Evolutionary conservation across 2,113 vertebrate genomes (phyloP), one percentile per base, ranked within the genome.

Genomic region (Saimiri boliviensis): DNA sequence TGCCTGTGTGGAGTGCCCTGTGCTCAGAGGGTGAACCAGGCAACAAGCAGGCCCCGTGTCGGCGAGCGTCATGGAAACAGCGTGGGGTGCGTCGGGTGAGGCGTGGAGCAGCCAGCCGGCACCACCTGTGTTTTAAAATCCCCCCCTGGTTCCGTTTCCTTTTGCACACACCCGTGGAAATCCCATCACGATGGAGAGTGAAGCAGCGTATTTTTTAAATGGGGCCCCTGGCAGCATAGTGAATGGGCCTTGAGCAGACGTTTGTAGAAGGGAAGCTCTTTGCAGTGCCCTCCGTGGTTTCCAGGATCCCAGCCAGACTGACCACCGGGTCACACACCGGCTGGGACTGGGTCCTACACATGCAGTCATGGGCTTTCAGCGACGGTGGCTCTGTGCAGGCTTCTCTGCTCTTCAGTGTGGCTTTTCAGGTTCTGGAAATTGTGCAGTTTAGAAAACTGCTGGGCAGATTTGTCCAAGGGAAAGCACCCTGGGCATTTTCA

Each of bases 271-370:
- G 54, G 79, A 89, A 91, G 96, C 79, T 91, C 42, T 88, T 73
- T 89, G 96, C 0, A 1, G 8, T 74, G 86, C 94, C 91, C 93
- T 52, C 30, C 60, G 6, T 80, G 91, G 96, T 97, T 96, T 97
- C 81, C 92, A 96, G 96, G 92, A 92, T 89, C 94, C 94, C 82
- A 95, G 93, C 93, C 98, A 97, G 97, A 97, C 52, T 94, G 97
- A 96, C 95, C 82, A 0, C 74, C 17, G 89, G 63, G 60, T 79
- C 87, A 58, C 5, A 32, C 95, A 79, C 63, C 96, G 71, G 27
- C 37, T 82, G 95, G 96, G 97, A 96, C 84, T 0, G 7, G 60
- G 96, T 95, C 97, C 95, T 85, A 76, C 40, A 71, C 1, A 0
- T 85, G 92, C 96, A 96, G 96, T 97, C 82, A 30, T 68, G 73